Conservation (phyloP, 2,797 vertebrate genomes). For the Cynopterus sphinx region DNA sequence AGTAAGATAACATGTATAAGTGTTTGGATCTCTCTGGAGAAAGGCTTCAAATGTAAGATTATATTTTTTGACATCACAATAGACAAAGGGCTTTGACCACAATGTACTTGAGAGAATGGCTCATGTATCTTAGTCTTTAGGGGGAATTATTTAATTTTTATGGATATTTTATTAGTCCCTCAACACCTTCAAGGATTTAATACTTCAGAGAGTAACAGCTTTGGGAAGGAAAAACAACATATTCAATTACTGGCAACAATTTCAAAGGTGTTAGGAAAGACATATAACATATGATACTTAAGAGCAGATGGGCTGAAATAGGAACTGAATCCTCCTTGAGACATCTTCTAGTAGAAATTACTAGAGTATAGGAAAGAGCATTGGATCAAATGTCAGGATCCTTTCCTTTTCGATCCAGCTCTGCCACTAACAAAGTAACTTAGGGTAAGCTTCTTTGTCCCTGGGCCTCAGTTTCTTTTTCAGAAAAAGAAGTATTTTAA, state of each 20-base stretch:
- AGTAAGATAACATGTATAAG: neutral
- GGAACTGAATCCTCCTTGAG: neutral
- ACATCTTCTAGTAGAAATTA: neutral
- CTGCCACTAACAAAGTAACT: neutral
- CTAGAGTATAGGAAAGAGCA: neutral
- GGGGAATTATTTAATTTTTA: constrained; percentile 61
- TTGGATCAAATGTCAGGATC: neutral
- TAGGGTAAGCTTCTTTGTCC: neutral
- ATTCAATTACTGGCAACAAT: constrained; percentile 42
- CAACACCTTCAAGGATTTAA: constrained; percentile 51
- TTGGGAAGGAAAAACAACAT: neutral
- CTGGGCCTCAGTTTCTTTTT: neutral
- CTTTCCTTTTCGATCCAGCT: neutral
- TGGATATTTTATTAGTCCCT: constrained; percentile 62
- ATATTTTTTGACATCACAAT: neutral
- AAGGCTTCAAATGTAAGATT: neutral
- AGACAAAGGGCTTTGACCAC: constrained; percentile 20
- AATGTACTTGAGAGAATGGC: neutral
- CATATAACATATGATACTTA: neutral
- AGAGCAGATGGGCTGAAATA: neutral
- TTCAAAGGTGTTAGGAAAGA: constrained; percentile 24
- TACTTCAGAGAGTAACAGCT: constrained; percentile 59
- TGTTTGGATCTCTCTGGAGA: constrained; percentile 17
- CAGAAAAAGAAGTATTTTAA: neutral
- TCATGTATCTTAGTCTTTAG: neutral